Evolutionary conservation across 2,797 vertebrate genomes (phyloP), one percentile per base, ranked within the genome.

Genomic region (Hypotaenidia okinawae): DNA sequence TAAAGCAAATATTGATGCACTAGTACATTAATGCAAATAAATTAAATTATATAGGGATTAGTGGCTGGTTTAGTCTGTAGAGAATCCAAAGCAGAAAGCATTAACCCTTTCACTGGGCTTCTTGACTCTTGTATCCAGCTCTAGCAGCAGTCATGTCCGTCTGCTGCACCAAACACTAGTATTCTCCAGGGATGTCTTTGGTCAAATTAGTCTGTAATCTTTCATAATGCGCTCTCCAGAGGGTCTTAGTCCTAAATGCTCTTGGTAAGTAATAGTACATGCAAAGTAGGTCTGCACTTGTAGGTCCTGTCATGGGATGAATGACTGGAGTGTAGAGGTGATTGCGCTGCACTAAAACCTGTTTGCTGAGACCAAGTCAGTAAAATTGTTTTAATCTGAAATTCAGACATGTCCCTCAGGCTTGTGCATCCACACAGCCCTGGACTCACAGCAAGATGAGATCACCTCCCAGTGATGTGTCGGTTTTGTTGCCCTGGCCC

Each of bases 201-300:
- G 75, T 62, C 92, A 80, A 61, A 96, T 96, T 49, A 95, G 67
- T 83, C 93, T 64, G 35, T 94, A 91, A 96, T 95, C 73, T 95
- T 82, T 69, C 51, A 4, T 91, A 80, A 93, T 73, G 16, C 0
- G 3, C 75, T 83, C 94, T 89, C 90, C 81, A 39, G 94, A 62
- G 96, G 83, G 62, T 63, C 43, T 94, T 83, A 80, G 7, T 88
- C 45, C 62, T 92, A 43, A 94, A 64, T 67, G 81, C 62, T 69
- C 68, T 58, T 74, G 80, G 12, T 74, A 49, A 87, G 70, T 55
- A 83, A 88, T 43, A n/a, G 75, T 58, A 63, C 49, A 52, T 89
- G 96, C 94, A 94, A 58, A 93, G 72, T 39, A 93, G 52, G 3
- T 67, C 70, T 61, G 57, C 54, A 16, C 25, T 74, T 6, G 0